These are phyloP conservation scores for Tachina fera DNA, from an alignment of 2,888 invertebrate species.

Conservation along the genomic window DNA sequence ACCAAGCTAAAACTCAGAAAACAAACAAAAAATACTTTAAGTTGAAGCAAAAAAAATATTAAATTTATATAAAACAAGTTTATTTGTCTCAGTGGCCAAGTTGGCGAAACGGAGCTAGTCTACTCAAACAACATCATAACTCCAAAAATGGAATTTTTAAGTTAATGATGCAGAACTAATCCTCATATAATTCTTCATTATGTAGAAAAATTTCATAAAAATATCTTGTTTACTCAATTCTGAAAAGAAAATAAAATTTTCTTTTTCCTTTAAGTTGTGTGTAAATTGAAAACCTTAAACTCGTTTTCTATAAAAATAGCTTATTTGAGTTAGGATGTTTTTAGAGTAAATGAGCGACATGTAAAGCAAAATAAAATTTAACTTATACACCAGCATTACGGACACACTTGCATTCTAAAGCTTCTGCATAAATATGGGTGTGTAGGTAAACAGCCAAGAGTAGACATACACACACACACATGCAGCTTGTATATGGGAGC, in stretches of 20 bases:
- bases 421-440: constrained; percentile 13
- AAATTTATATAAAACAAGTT: constrained; percentile 44
- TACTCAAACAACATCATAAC: not conserved
- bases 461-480: not conserved
- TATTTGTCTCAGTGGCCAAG: constrained; percentile 37
- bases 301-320: no score
- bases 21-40: not conserved
- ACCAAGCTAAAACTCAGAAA: not conserved
- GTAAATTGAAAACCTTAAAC: no score
- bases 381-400: not conserved
- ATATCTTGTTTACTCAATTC: no score
- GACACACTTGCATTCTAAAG: constrained; percentile 12
- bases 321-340: no score
- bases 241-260: no score
- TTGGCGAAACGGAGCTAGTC: not conserved
- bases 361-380: constrained; percentile 10
- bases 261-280: no score
- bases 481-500: not conserved
- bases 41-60: constrained; percentile 12
- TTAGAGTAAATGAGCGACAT: no score
- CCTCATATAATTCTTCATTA: no score
- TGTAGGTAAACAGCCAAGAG: constrained; percentile 11
- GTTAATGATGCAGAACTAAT: no score
- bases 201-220: no score
- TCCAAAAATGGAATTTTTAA: no score